These are phyloP conservation scores for Laticauda colubrina DNA, from an alignment of 2,113 vertebrate genomes.

Conservation along the genomic window DNA sequence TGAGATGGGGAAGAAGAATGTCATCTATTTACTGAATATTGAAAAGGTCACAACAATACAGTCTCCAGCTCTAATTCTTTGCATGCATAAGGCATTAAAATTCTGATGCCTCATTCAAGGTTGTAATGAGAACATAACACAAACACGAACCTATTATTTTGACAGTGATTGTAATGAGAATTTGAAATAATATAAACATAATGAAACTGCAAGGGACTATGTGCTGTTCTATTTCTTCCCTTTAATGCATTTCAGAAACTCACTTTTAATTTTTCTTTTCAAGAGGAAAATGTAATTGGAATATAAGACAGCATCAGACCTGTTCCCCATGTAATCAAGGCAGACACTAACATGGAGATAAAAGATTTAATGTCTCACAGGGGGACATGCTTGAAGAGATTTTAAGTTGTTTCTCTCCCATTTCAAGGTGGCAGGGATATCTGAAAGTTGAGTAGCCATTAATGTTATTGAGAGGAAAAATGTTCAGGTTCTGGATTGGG, in stretches of 20 bases:
- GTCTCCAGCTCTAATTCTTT: conserved; percentile 53
- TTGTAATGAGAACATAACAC: conserved; percentile 61
- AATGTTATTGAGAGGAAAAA: background rate
- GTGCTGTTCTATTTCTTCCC: background rate
- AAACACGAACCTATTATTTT: conserved; percentile 65
- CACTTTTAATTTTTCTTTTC: conserved; percentile 29
- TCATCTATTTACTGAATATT: conserved; percentile 52
- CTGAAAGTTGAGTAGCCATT: background rate
- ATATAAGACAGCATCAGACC: conserved; percentile 14
- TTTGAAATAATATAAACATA: conserved; percentile 57
- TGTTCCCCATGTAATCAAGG: conserved; percentile 20
- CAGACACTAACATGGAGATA: background rate
- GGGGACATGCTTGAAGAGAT: background rate
- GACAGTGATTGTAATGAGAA: conserved; percentile 64
- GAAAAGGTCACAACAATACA: conserved; percentile 67
- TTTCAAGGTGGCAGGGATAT: background rate
- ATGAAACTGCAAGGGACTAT: conserved; percentile 44
- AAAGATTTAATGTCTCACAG: background rate
- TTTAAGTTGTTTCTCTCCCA: background rate
- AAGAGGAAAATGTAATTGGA: conserved; percentile 16
- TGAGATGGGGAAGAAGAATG: conserved; percentile 29
- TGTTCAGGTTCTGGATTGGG: background rate
- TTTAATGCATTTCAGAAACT: conserved; percentile 28
- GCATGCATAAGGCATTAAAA: conserved; percentile 63
- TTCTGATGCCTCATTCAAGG: conserved; percentile 52